Percentiles rank a stretch among this genome's conserved stretches.
phyloP scores from a whole-genome alignment of 1,140 invertebrate genomes.

The Kradibia gibbosae region DNA sequence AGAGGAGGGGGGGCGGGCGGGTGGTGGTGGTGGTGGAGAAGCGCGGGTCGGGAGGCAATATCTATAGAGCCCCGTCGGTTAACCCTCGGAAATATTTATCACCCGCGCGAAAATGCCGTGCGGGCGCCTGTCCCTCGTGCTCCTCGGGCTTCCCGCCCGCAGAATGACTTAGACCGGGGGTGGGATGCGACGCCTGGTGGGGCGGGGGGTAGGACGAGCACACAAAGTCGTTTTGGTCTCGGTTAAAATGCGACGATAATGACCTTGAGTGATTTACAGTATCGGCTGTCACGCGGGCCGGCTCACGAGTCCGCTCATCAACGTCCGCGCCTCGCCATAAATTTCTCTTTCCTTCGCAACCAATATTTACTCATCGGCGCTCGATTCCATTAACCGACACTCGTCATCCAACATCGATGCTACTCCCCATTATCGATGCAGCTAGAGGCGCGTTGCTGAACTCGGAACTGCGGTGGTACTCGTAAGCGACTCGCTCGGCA shows the following conservation, averaged over 20 bases:
- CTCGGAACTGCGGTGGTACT: not conserved
- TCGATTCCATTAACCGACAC: not conserved
- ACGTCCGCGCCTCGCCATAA: not conserved
- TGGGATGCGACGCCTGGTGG: not conserved
- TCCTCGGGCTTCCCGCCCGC: not conserved
- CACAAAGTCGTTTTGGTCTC: slow-evolving; percentile 48
- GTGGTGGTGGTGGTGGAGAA: too few relatives aligned
- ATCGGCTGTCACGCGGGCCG: not conserved
- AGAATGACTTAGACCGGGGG: too few relatives aligned
- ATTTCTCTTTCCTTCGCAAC: slow-evolving; percentile 22
- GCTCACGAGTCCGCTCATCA: not conserved
- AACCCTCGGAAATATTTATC: slow-evolving; percentile 64
- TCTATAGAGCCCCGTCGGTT: slow-evolving; percentile 59
- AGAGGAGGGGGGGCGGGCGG: too few relatives aligned
- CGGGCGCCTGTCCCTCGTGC: not conserved
- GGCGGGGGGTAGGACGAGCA: not conserved
- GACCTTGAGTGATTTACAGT: slow-evolving; percentile 51
- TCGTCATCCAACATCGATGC: not conserved
- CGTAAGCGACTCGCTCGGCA: not conserved
- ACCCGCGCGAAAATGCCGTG: slow-evolving; percentile 53
- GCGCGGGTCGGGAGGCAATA: slow-evolving; percentile 55
- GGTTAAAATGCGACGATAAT: slow-evolving; percentile 52
- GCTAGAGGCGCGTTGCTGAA: not conserved
- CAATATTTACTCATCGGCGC: slow-evolving; percentile 36
- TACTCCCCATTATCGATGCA: not conserved